Percentiles rank a stretch among this genome's conserved stretches.
Evolutionary conservation across 2,113 vertebrate species (phyloP).

Genomic region (Merops nubicus): DNA sequence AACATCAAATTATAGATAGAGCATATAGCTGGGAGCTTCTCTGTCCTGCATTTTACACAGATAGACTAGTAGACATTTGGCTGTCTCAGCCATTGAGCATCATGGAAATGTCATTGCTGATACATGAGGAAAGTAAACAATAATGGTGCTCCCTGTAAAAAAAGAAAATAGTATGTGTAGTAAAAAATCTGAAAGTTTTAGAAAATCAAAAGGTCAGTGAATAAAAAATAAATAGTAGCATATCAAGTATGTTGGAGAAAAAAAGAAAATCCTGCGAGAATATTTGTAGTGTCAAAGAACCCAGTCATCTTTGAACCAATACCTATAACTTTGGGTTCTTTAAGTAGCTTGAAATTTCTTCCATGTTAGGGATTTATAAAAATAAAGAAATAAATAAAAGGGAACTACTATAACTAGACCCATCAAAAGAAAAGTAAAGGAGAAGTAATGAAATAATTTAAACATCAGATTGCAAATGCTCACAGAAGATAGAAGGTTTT

Average conservation of each 20-base stretch:
- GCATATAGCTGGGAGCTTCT: background rate
- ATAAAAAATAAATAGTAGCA: background rate
- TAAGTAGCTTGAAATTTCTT: background rate
- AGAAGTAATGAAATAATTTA: background rate
- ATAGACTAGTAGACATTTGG: background rate
- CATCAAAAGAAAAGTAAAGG: background rate
- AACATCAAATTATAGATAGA: background rate
- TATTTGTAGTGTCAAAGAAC: background rate
- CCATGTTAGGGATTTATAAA: background rate
- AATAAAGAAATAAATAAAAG: background rate
- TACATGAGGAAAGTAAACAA: background rate
- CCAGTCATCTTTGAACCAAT: background rate
- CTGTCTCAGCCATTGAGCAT: background rate
- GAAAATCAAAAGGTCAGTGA: background rate
- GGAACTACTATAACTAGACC: background rate
- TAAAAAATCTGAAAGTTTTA: background rate
- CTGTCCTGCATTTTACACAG: background rate
- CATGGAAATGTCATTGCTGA: background rate
- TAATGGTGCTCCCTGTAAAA: background rate
- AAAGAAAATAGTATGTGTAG: background rate
- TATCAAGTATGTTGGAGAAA: background rate
- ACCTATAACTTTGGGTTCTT: background rate
- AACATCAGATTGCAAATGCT: background rate
- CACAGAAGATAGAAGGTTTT: background rate
- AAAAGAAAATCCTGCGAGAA: background rate